These are phyloP conservation scores for Leptodirus hochenwartii DNA, from an alignment of 2,888 invertebrate species.

Conservation along the genomic window DNA sequence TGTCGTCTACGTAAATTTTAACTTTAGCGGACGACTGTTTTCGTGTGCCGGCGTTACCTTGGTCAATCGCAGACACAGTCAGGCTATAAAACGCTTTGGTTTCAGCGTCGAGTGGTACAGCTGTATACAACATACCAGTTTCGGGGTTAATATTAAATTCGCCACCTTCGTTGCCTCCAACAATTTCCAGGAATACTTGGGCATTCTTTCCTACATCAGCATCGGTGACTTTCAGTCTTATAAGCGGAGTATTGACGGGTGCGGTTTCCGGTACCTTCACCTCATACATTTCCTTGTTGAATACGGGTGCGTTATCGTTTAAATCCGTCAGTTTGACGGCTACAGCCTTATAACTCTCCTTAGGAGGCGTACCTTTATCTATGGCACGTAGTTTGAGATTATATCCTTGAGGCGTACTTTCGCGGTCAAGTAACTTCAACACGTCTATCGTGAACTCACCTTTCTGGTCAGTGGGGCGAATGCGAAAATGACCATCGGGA, in stretches of 20 bases:
- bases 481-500: constrained; percentile 73
- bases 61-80: constrained; percentile 79
- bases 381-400: constrained; percentile 72
- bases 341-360: constrained; percentile 61
- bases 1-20: constrained; percentile 72
- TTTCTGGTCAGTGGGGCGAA: constrained; percentile 39
- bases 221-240: constrained; percentile 75
- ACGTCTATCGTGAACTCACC: constrained; percentile 69
- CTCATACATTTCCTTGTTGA: constrained; percentile 72
- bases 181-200: constrained; percentile 70
- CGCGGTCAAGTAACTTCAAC: constrained; percentile 58
- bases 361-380: constrained; percentile 66
- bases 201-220: constrained; percentile 71
- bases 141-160: constrained; percentile 75
- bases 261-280: constrained; percentile 76
- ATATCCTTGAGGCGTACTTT: constrained; percentile 61
- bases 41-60: constrained; percentile 63
- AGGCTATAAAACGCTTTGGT: constrained; percentile 64
- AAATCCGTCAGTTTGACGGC: constrained; percentile 64
- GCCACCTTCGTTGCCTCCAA: constrained; percentile 79
- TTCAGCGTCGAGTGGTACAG: constrained; percentile 69
- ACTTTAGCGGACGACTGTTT: constrained; percentile 84
- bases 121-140: constrained; percentile 78
- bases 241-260: constrained; percentile 74
- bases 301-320: constrained; percentile 75